Percentiles rank a stretch among this genome's conserved stretches.
Evolutionary conservation across 2,113 vertebrate species (phyloP).

Genomic region (Stigmatopora nigra): DNA sequence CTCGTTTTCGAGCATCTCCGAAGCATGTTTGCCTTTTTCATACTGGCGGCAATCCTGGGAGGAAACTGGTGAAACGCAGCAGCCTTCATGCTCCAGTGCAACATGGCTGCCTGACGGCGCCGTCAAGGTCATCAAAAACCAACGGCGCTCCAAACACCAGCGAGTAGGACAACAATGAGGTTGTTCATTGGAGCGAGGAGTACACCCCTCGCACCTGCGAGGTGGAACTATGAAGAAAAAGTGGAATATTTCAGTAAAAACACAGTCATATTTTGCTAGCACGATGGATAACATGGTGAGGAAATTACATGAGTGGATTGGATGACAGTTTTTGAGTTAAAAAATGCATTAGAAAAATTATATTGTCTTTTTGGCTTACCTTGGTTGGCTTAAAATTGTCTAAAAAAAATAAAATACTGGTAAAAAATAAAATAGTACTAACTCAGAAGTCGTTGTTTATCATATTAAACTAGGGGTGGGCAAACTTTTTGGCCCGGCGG

Average conservation of each 20-base stretch:
- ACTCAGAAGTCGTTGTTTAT: too few relatives aligned
- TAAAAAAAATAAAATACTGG: too few relatives aligned
- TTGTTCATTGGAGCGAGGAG: conserved; percentile 11
- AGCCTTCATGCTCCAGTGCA: conserved; percentile 39
- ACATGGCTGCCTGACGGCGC: conserved; percentile 34
- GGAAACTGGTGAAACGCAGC: conserved; percentile 31
- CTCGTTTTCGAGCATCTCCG: not conserved
- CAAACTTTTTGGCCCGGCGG: too few relatives aligned
- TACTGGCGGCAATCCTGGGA: too few relatives aligned
- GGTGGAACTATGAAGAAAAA: not conserved
- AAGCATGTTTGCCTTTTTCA: conserved; percentile 30
- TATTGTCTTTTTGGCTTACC: too few relatives aligned
- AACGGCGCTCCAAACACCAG: conserved; percentile 36
- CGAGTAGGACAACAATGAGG: conserved; percentile 22
- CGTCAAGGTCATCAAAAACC: conserved; percentile 57
- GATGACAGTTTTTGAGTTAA: too few relatives aligned
- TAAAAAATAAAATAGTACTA: too few relatives aligned
- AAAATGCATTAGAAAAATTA: too few relatives aligned
- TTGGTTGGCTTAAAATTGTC: too few relatives aligned
- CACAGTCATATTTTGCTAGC: not conserved
- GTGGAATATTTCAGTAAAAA: not conserved
- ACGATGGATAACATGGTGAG: not conserved
- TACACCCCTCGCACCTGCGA: not conserved
- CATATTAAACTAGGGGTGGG: too few relatives aligned
- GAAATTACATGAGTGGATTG: too few relatives aligned